These are phyloP conservation scores for Petrolisthes manimaculis DNA, from an alignment of 2,888 invertebrate genomes.

Conservation along the genomic window DNA sequence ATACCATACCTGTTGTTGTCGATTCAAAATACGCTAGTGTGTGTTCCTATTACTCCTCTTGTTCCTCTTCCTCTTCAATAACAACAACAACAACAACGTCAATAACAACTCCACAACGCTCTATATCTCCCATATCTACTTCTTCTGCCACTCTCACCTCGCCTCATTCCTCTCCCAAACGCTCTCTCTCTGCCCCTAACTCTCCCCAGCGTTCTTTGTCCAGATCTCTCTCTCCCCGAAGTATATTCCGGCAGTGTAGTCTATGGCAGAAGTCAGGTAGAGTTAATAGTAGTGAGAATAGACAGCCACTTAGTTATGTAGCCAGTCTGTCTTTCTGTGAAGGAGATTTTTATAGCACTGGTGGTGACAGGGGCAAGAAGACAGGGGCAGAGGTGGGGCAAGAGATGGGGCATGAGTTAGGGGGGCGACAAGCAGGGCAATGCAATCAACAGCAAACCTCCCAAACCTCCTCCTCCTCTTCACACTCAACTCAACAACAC, in stretches of 20 bases:
- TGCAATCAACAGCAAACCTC: no score
- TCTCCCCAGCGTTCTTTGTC: constrained; percentile 40
- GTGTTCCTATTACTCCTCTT: not conserved
- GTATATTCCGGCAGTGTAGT: constrained; percentile 32
- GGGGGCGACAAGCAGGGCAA: no score
- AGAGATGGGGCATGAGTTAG: no score
- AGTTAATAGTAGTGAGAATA: constrained; percentile 7
- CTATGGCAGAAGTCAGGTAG: constrained; percentile 36
- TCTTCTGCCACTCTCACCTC: no score
- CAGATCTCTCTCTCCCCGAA: constrained; percentile 22
- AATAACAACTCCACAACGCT: constrained; percentile 37
- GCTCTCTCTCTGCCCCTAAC: constrained; percentile 42
- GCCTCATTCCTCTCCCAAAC: constrained; percentile 40
- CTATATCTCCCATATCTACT: constrained; percentile 17
- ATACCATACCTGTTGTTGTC: no score
- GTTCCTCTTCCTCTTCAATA: no score
- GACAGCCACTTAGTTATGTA: not conserved
- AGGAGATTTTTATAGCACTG: constrained; percentile 14
- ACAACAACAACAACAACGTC: no score
- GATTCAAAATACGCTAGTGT: no score
- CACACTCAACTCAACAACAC: not conserved
- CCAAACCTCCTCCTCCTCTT: not conserved
- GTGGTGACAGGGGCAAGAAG: constrained; percentile 9
- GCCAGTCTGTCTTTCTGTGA: not conserved
- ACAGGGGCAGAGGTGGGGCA: no score